A percentile compares a stretch with the other conserved stretches of the same genome.
Conservation (phyloP, 2,888 invertebrate species). For the Chaitophorus viminalis region DNA sequence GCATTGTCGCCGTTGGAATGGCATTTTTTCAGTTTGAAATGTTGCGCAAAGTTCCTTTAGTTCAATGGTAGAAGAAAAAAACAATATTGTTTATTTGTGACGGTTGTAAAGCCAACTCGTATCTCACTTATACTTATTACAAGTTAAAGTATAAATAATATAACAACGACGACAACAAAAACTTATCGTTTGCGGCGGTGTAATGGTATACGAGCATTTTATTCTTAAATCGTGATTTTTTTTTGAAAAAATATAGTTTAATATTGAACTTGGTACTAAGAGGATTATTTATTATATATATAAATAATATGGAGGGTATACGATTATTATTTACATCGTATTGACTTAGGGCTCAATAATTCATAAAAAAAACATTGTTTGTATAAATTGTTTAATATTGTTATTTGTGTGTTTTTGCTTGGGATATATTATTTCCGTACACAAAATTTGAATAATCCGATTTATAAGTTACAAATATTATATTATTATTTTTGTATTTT, state of each 20-base stretch:
- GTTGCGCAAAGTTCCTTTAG: neutral
- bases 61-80: neutral
- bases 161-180: neutral
- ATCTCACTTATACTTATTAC: neutral
- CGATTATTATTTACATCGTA: neutral
- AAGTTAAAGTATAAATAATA: neutral
- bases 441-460: neutral
- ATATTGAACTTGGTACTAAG: neutral
- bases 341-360: neutral
- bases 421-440: neutral
- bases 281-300: neutral
- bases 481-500: neutral
- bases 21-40: neutral
- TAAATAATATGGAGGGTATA: neutral
- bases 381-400: neutral
- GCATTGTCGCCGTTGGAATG: conserved; percentile 18
- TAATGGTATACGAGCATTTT: neutral
- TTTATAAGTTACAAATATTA: neutral
- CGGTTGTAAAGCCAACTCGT: conserved; percentile 11
- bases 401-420: neutral
- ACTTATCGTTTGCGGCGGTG: neutral
- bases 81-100: neutral
- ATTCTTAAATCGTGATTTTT: neutral
- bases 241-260: neutral
- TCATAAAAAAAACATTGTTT: neutral